Percentiles rank a stretch among this genome's conserved stretches.
phyloP scores from a whole-genome alignment of 2,888 invertebrate species.

The Pachymerium ferrugineum region DNA sequence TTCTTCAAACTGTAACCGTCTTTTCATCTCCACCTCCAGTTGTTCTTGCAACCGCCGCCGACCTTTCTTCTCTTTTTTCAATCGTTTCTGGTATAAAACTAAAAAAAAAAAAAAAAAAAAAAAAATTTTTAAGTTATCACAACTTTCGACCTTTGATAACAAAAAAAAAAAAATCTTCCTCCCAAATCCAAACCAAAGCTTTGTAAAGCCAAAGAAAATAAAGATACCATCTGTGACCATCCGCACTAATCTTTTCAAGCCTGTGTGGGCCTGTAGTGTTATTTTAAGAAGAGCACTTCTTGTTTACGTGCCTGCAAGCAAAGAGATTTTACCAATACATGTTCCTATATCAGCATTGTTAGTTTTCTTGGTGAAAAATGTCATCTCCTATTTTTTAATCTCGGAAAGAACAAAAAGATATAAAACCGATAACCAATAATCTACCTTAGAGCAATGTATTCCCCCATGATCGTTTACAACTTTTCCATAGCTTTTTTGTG shows the following conservation, averaged over 20 bases:
- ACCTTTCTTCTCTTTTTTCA: conserved; percentile 79
- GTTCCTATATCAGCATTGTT: background rate
- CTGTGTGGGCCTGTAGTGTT: background rate
- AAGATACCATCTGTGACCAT: background rate
- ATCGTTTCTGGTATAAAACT: conserved; percentile 83
- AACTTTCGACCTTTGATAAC: background rate
- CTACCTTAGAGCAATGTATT: background rate
- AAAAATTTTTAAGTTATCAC: background rate
- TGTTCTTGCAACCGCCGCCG: conserved; percentile 79
- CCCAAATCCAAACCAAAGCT: too few relatives aligned
- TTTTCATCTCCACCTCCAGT: conserved; percentile 71
- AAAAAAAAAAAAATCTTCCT: background rate
- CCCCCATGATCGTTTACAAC: background rate
- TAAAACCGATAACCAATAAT: conserved; percentile 11
- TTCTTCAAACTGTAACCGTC: conserved; percentile 72
- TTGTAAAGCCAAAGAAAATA: background rate
- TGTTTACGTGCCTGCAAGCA: background rate
- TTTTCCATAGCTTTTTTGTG: background rate
- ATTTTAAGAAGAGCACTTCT: background rate
- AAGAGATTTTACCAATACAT: background rate
- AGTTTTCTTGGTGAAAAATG: too few relatives aligned
- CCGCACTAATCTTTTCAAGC: background rate
- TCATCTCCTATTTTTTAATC: conserved; percentile 1
- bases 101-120: conserved; percentile 43
- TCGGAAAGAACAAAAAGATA: background rate